These are phyloP conservation scores for Erpornis zantholeuca DNA, from an alignment of 2,113 vertebrate genomes.

Conservation along the genomic window DNA sequence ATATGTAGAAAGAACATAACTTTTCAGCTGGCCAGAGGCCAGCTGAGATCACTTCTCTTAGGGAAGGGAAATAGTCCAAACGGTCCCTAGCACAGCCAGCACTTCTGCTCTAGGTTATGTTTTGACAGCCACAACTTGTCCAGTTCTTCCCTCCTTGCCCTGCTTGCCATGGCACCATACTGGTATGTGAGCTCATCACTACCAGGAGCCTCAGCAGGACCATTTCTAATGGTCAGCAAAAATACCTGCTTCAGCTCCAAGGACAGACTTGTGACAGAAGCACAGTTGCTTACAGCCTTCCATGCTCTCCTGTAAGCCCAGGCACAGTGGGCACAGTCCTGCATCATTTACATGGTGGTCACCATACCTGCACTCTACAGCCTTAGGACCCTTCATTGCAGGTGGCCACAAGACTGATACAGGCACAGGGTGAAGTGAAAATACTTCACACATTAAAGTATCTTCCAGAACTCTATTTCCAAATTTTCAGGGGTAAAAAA, in stretches of 20 bases:
- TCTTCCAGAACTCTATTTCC: background rate
- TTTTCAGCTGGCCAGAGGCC: background rate
- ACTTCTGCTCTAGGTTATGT: background rate
- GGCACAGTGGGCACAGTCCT: background rate
- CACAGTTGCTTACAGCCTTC: background rate
- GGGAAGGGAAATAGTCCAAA: background rate
- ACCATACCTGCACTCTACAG: background rate
- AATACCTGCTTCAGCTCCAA: background rate
- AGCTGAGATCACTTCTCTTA: background rate
- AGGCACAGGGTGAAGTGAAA: background rate
- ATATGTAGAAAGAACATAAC: background rate
- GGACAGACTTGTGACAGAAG: background rate
- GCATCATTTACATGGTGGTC: background rate
- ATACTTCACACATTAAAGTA: background rate
- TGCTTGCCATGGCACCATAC: background rate
- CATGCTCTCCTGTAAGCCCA: background rate
- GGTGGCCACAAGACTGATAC: background rate
- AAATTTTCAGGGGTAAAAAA: background rate
- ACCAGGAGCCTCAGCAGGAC: background rate
- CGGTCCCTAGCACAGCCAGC: background rate
- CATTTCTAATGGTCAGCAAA: background rate
- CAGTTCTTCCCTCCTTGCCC: background rate
- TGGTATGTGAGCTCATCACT: background rate
- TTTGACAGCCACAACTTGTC: background rate
- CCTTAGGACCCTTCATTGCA: background rate